These are phyloP conservation scores for Diogma glabrata DNA, from an alignment of 2,888 invertebrate genomes.

Conservation along the genomic window DNA sequence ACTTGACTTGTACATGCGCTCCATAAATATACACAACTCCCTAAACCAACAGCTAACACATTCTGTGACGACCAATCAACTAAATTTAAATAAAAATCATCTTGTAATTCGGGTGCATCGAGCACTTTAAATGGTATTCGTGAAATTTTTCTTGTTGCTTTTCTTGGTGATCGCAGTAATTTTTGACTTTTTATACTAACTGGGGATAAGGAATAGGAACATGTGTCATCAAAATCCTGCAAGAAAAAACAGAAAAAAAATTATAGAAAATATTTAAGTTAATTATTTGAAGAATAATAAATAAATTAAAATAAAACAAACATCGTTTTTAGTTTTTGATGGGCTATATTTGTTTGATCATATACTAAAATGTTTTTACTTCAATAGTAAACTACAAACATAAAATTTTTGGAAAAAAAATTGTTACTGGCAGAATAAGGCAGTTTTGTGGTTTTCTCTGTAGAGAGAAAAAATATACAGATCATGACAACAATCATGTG, in stretches of 20 bases:
- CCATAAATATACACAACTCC: slow-evolving; percentile 97
- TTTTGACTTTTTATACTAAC: slow-evolving; percentile 93
- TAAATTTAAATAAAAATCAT: slow-evolving; percentile 97
- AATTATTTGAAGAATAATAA: background rate
- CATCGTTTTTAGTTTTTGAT: too few species aligned
- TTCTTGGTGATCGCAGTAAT: slow-evolving; percentile 84
- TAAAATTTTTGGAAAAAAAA: too few species aligned
- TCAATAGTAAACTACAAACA: too few species aligned
- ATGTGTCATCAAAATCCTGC: slow-evolving; percentile 66
- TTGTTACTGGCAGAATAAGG: too few species aligned
- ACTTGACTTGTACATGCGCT: slow-evolving; percentile 96
- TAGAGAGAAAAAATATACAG: too few species aligned
- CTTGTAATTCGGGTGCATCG: slow-evolving; percentile 93
- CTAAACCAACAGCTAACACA: slow-evolving; percentile 93
- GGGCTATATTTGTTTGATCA: too few species aligned
- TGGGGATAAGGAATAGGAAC: slow-evolving; percentile 90
- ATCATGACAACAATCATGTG: too few species aligned
- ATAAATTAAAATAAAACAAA: background rate
- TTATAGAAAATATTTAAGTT: slow-evolving; percentile 7
- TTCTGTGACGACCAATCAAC: slow-evolving; percentile 99
- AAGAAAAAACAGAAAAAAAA: slow-evolving; percentile 29
- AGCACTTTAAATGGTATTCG: slow-evolving; percentile 95
- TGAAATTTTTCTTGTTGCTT: slow-evolving; percentile 96
- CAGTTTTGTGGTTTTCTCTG: too few species aligned
- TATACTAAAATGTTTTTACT: too few species aligned